These are phyloP conservation scores for Actinopyga echinites DNA, from an alignment of 53 echinoderm and acorn worm genomes.

Conservation along the genomic window DNA sequence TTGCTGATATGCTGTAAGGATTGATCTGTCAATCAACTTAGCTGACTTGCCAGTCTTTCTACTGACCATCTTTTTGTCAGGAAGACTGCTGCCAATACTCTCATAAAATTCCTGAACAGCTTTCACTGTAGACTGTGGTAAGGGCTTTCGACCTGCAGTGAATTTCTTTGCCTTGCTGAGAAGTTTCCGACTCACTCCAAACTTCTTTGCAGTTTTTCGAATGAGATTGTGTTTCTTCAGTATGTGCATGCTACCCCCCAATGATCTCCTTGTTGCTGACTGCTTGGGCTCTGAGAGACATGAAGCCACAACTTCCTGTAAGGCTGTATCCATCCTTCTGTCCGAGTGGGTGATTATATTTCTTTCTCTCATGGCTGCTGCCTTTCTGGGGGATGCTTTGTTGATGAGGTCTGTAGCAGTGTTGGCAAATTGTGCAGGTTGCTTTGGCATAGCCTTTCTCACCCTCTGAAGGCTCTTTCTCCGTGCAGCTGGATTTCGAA, in stretches of 20 bases:
- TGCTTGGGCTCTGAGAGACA: slow-evolving; percentile 37
- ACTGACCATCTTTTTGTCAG: slow-evolving; percentile 31
- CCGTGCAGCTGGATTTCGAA: slow-evolving; percentile 35
- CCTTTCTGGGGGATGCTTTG: slow-evolving; percentile 30
- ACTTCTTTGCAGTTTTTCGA: neutral
- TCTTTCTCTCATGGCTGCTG: slow-evolving; percentile 13
- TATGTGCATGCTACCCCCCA: neutral
- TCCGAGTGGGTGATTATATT: neutral
- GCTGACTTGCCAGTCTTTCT: slow-evolving; percentile 35
- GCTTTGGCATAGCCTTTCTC: slow-evolving; percentile 11
- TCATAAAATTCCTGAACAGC: slow-evolving; percentile 29
- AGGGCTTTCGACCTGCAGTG: slow-evolving; percentile 31
- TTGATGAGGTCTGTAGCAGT: slow-evolving; percentile 32
- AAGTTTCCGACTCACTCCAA: slow-evolving; percentile 37
- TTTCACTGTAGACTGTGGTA: slow-evolving; percentile 18
- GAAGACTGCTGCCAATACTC: neutral
- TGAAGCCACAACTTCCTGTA: slow-evolving; percentile 1
- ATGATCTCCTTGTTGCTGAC: slow-evolving; percentile 27
- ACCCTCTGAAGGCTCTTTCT: slow-evolving; percentile 31
- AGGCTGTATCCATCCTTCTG: neutral
- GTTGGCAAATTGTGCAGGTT: slow-evolving; percentile 37
- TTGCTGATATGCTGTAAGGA: neutral
- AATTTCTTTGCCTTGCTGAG: slow-evolving; percentile 31
- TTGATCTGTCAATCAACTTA: slow-evolving; percentile 14
- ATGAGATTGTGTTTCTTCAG: slow-evolving; percentile 29